Evolutionary conservation across 2,888 invertebrate genomes (phyloP).

Genomic region (Cristatella mucedo): DNA sequence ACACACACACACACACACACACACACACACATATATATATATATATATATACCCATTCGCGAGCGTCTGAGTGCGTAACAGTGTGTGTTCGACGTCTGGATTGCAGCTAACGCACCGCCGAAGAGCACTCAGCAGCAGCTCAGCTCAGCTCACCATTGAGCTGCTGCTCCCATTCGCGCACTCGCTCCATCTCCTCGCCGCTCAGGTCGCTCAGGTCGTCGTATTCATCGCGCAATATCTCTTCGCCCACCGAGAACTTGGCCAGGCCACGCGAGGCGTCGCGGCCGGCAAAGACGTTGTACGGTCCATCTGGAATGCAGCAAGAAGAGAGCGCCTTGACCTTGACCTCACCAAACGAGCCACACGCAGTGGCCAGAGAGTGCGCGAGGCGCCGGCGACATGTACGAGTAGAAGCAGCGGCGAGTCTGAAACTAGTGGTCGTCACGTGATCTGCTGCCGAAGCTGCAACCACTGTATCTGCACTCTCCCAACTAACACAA

Average conservation of each 20-base stretch:
- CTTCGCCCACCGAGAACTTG: conserved; percentile 62
- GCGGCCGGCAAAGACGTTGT: conserved; percentile 78
- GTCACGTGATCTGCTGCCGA: too few species aligned
- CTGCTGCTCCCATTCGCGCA: conserved; percentile 91
- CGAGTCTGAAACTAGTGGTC: too few species aligned
- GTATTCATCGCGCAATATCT: conserved; percentile 62
- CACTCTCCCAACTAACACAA: too few species aligned
- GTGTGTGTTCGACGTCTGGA: too few species aligned
- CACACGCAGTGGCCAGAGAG: background rate
- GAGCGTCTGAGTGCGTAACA: too few species aligned
- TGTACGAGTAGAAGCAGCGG: too few species aligned
- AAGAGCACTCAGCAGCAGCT: too few species aligned
- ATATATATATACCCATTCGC: background rate
- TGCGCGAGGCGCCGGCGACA: too few species aligned
- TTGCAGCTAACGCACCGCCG: too few species aligned
- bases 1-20: too few species aligned
- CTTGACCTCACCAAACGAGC: background rate
- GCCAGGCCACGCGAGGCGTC: conserved; percentile 89
- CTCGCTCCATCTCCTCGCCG: conserved; percentile 80
- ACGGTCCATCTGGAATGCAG: conserved; percentile 60
- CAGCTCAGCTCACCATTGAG: conserved; percentile 74
- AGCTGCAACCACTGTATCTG: too few species aligned
- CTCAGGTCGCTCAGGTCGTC: conserved; percentile 88
- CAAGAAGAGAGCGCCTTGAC: too few species aligned
- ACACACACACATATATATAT: background rate